Evolutionary conservation across 2,888 invertebrate species (phyloP).

Genomic region (Archaeoteleia sp.): DNA sequence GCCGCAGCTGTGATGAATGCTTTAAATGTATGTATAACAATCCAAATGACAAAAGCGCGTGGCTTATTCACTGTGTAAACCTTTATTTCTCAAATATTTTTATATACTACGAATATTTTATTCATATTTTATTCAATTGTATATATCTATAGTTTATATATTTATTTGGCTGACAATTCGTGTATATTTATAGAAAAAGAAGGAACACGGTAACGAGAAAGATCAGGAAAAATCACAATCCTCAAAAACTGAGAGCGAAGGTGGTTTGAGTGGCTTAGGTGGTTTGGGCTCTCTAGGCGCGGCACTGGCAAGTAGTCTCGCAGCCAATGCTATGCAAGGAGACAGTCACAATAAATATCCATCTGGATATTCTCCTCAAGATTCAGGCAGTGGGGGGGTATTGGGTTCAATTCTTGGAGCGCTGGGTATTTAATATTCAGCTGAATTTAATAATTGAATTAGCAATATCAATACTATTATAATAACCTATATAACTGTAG

Average conservation of each 20-base stretch:
- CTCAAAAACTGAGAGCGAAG: constrained; percentile 63
- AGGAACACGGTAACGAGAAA: constrained; percentile 56
- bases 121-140: not conserved
- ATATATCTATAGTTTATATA: not conserved
- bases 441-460: too few species aligned
- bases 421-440: constrained; percentile 61
- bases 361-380: constrained; percentile 68
- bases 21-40: constrained; percentile 59
- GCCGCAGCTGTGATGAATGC: constrained; percentile 71
- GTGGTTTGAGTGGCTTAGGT: constrained; percentile 65
- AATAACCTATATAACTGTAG: constrained; percentile 27
- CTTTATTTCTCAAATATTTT: constrained; percentile 1
- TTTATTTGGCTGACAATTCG: not conserved
- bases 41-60: not conserved
- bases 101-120: constrained; percentile 1
- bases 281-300: constrained; percentile 69
- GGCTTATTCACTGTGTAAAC: too few species aligned
- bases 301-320: constrained; percentile 69
- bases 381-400: constrained; percentile 59
- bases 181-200: constrained; percentile 57
- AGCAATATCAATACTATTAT: too few species aligned
- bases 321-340: constrained; percentile 66
- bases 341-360: constrained; percentile 55
- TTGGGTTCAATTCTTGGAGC: constrained; percentile 71
- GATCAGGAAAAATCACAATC: constrained; percentile 66